Evolutionary conservation across 2,113 vertebrate genomes (phyloP).

Genomic region (Cryptotis parvus): DNA sequence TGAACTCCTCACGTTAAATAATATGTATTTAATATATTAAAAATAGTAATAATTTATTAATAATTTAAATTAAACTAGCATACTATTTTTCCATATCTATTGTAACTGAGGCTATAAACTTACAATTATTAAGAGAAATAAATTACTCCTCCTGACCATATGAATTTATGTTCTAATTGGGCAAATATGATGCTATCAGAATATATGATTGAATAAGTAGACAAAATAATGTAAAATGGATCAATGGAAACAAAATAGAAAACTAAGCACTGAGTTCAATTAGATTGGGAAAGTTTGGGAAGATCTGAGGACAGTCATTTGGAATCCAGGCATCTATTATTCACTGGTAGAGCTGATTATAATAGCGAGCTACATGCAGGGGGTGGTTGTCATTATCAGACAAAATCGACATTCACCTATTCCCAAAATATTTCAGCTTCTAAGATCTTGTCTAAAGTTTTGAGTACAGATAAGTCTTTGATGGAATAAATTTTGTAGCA

Average conservation of each 20-base stretch:
- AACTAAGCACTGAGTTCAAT: background rate
- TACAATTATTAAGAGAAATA: background rate
- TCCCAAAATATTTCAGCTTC: accelerated
- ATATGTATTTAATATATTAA: background rate
- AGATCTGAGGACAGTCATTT: background rate
- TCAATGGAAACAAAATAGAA: background rate
- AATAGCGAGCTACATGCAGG: background rate
- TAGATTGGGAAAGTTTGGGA: background rate
- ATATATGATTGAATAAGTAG: background rate
- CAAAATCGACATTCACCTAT: background rate
- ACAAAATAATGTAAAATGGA: background rate
- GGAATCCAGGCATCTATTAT: background rate
- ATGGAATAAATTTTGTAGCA: no score
- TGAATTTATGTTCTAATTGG: background rate
- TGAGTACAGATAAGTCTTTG: no score
- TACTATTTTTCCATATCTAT: background rate
- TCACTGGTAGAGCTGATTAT: background rate
- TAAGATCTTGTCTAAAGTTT: background rate
- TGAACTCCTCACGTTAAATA: background rate
- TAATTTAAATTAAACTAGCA: background rate
- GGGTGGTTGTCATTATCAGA: background rate
- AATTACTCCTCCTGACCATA: background rate
- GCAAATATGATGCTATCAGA: background rate
- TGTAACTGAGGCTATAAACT: background rate
- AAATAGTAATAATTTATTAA: background rate